Conservation (phyloP, 2,888 invertebrate species). For the Psococerastis gibbosa region DNA sequence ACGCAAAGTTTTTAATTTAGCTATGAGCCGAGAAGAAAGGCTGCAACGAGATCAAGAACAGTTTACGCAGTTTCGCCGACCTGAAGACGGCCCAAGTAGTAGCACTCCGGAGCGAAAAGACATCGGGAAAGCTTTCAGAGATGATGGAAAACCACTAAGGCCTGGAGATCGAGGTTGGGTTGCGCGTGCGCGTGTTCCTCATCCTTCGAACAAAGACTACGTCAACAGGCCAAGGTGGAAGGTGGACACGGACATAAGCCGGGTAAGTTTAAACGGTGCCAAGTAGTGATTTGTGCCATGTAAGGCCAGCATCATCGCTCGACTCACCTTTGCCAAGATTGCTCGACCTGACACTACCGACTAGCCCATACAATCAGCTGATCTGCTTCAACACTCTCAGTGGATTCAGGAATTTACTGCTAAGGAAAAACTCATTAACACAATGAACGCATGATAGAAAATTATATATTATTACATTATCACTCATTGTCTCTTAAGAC, state of each 20-base stretch:
- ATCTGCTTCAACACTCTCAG: too few species aligned
- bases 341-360: too few species aligned
- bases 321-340: too few species aligned
- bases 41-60: constrained; percentile 82
- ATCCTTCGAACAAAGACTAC: constrained; percentile 92
- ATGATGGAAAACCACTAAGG: constrained; percentile 38
- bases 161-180: constrained; percentile 96
- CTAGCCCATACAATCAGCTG: too few species aligned
- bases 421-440: too few species aligned
- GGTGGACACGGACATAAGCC: constrained; percentile 67
- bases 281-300: too few species aligned
- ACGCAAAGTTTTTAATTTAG: too few species aligned
- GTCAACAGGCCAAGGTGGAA: constrained; percentile 85
- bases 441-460: too few species aligned
- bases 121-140: constrained; percentile 13
- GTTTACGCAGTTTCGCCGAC: constrained; percentile 37
- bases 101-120: constrained; percentile 27
- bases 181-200: constrained; percentile 81
- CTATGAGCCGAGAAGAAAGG: constrained; percentile 82
- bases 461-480: constrained; percentile 11
- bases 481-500: too few species aligned
- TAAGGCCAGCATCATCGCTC: too few species aligned
- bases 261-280: constrained; percentile 37
- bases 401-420: too few species aligned
- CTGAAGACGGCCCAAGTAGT: constrained; percentile 26